A percentile compares a stretch with the other conserved stretches of the same genome.
Conservation (phyloP, 1,140 invertebrate genomes). For the Apolygus lucorum region DNA sequence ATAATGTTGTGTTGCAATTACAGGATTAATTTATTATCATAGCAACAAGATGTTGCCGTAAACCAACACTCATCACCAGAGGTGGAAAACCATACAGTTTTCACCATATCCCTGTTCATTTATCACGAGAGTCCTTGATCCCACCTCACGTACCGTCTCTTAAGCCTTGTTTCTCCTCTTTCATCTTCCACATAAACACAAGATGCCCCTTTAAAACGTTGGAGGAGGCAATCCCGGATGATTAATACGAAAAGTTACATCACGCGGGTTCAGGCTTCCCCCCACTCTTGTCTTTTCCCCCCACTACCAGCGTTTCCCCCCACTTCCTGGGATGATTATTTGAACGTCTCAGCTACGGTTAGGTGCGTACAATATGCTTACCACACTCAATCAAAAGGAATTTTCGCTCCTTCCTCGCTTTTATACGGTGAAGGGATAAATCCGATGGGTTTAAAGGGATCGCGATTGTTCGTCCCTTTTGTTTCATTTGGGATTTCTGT, state of each 20-base stretch:
- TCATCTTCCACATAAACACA: background rate
- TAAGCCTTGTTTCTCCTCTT: background rate
- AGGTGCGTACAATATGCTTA: background rate
- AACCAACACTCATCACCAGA: background rate
- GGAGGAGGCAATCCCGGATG: constrained; percentile 8
- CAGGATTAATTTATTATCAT: no score
- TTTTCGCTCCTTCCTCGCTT: background rate
- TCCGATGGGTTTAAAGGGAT: background rate
- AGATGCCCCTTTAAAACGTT: background rate
- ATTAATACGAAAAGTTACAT: constrained; percentile 1
- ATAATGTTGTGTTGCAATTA: no score
- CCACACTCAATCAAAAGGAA: background rate
- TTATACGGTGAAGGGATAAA: background rate
- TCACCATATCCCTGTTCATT: no score
- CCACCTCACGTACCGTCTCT: background rate
- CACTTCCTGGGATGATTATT: background rate
- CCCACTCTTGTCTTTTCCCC: background rate
- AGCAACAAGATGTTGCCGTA: background rate
- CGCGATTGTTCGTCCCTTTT: background rate
- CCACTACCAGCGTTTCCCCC: background rate
- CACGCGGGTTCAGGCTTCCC: background rate
- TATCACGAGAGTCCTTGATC: constrained; percentile 6
- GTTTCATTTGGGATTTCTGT: background rate
- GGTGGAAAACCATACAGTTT: no score
- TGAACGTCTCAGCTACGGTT: background rate